A percentile compares a stretch with the other conserved stretches of the same genome.
These are phyloP conservation scores for Engraulis encrasicolus DNA, from an alignment of 2,113 vertebrate species.

Conservation along the genomic window DNA sequence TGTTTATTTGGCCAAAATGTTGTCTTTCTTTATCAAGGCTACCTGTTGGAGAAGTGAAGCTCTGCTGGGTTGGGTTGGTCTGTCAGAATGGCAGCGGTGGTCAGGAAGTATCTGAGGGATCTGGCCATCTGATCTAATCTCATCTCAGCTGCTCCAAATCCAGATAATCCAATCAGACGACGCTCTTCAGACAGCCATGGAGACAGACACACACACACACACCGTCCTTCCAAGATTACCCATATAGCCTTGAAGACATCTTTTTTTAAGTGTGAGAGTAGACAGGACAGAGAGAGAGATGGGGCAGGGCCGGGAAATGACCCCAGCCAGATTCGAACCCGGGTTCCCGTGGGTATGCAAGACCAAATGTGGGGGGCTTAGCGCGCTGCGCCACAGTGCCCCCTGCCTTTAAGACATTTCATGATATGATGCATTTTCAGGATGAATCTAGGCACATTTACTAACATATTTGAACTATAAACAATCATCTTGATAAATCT, in stretches of 20 bases:
- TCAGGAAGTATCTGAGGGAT: not conserved
- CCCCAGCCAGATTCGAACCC: too few species aligned
- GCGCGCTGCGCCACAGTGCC: too few species aligned
- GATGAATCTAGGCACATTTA: too few species aligned
- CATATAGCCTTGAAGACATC: not conserved
- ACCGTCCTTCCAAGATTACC: not conserved
- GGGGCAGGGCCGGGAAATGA: too few species aligned
- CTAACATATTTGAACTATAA: too few species aligned
- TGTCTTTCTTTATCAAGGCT: not conserved
- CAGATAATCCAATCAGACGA: not conserved
- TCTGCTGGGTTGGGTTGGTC: not conserved
- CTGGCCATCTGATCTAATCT: constrained; percentile 20
- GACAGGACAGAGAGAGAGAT: not conserved
- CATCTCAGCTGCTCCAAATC: constrained; percentile 5
- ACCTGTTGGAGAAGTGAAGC: not conserved
- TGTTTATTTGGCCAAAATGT: too few species aligned
- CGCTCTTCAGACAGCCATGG: not conserved
- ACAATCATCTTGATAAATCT: too few species aligned
- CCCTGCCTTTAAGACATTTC: too few species aligned
- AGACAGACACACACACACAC: not conserved
- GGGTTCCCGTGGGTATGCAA: too few species aligned
- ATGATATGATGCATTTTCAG: too few species aligned
- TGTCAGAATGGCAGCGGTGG: not conserved
- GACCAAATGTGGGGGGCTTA: too few species aligned
- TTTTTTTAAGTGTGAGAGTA: not conserved